Evolutionary conservation across 2,888 invertebrate genomes (phyloP).

Genomic region (Tribolium freemani): DNA sequence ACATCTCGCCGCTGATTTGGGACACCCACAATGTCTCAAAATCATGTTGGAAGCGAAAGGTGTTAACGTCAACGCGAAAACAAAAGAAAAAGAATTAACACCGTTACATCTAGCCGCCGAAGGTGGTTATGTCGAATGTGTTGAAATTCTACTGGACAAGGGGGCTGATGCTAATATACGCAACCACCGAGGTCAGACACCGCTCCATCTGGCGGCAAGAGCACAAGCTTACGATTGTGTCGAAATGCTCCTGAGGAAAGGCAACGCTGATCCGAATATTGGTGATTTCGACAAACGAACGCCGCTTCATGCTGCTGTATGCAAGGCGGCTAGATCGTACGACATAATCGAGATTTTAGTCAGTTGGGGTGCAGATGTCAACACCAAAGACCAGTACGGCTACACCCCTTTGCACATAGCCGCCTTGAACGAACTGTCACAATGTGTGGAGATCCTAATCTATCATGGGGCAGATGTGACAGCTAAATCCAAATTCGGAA

Average conservation of each 20-base stretch:
- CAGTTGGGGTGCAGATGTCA: conserved; percentile 86
- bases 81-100: conserved; percentile 82
- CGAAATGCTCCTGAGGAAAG: conserved; percentile 80
- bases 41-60: conserved; percentile 82
- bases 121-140: conserved; percentile 86
- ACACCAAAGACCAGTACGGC: conserved; percentile 87
- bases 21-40: conserved; percentile 81
- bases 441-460: conserved; percentile 87
- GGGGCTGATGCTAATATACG: conserved; percentile 82
- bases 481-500: conserved; percentile 88
- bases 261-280: conserved; percentile 83
- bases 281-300: conserved; percentile 87
- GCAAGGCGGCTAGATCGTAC: conserved; percentile 85
- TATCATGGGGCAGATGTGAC: conserved; percentile 92
- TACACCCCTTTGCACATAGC: conserved; percentile 89
- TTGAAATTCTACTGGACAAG: conserved; percentile 80
- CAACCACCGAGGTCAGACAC: conserved; percentile 86
- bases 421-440: conserved; percentile 86
- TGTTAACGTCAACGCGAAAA: conserved; percentile 79
- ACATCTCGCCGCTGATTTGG: conserved; percentile 85
- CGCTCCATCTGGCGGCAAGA: conserved; percentile 87
- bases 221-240: conserved; percentile 87
- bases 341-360: conserved; percentile 85
- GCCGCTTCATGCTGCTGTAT: conserved; percentile 86
- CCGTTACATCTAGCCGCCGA: conserved; percentile 90